These are phyloP conservation scores for Acrocera orbiculus DNA, from an alignment of 2,888 invertebrate species.

Conservation along the genomic window DNA sequence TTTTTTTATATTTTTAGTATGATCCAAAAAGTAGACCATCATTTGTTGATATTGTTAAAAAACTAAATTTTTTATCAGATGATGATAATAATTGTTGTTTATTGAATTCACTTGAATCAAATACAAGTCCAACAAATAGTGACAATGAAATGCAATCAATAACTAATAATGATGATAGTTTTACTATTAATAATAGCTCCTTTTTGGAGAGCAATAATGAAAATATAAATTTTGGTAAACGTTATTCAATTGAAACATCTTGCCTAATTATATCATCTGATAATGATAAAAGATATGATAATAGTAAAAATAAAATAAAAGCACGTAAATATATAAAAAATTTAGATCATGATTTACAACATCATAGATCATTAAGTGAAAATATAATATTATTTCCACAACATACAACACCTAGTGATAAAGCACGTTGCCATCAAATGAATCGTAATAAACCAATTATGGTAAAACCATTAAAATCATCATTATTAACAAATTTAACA, in stretches of 20 bases:
- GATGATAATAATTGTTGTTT: slow-evolving; percentile 19
- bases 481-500: slow-evolving; percentile 16
- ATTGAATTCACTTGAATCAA: slow-evolving; percentile 25
- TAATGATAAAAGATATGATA: slow-evolving; percentile 3
- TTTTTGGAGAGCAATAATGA: too few species aligned
- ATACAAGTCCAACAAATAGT: slow-evolving; percentile 23
- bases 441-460: slow-evolving; percentile 26
- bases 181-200: slow-evolving; percentile 7
- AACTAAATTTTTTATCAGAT: slow-evolving; percentile 42
- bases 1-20: slow-evolving; percentile 40
- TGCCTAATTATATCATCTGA: neutral
- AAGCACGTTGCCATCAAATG: slow-evolving; percentile 52
- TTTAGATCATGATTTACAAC: slow-evolving; percentile 22
- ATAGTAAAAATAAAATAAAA: slow-evolving; percentile 6
- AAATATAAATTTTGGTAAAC: too few species aligned
- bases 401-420: slow-evolving; percentile 51
- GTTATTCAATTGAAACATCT: too few species aligned
- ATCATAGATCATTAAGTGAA: slow-evolving; percentile 59
- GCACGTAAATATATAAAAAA: neutral
- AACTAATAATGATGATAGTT: slow-evolving; percentile 4
- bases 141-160: slow-evolving; percentile 21
- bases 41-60: slow-evolving; percentile 63
- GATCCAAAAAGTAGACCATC: slow-evolving; percentile 77
- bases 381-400: slow-evolving; percentile 42
- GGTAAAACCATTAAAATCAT: neutral